Conservation (phyloP, 2,888 invertebrate species). For the Eupithecia subumbrata region DNA sequence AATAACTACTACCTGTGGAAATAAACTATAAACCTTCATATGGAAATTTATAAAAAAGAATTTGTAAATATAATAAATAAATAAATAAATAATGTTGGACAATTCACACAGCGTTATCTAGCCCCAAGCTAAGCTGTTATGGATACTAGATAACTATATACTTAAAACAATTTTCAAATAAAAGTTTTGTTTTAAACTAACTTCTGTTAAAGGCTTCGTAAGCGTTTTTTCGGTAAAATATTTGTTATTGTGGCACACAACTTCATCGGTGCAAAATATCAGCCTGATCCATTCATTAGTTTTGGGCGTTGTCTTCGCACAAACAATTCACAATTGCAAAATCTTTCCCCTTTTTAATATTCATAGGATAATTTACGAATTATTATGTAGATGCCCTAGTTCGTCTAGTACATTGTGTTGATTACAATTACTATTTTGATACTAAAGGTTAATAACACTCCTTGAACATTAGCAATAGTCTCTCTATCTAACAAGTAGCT, state of each 20-base stretch:
- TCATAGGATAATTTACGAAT: not conserved
- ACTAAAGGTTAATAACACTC: conserved; percentile 5
- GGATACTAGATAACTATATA: no score
- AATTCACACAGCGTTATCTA: no score
- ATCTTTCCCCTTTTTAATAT: not conserved
- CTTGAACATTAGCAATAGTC: not conserved
- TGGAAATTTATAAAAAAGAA: no score
- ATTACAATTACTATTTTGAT: conserved; percentile 3
- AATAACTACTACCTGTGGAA: not conserved
- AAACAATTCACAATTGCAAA: not conserved
- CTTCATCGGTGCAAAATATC: not conserved
- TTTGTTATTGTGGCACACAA: not conserved
- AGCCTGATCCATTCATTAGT: not conserved
- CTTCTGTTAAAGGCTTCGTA: not conserved
- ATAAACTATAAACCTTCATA: not conserved
- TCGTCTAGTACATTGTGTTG: not conserved
- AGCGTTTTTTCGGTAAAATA: not conserved
- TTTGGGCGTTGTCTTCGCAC: not conserved
- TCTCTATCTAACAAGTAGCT: not conserved
- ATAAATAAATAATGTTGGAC: no score
- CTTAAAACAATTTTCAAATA: no score
- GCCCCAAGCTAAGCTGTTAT: no score
- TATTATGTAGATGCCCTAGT: not conserved
- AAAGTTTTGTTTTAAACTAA: no score
- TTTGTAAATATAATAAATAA: no score